These are phyloP conservation scores for Micronisus gabar DNA, from an alignment of 2,113 vertebrate species.

Conservation along the genomic window DNA sequence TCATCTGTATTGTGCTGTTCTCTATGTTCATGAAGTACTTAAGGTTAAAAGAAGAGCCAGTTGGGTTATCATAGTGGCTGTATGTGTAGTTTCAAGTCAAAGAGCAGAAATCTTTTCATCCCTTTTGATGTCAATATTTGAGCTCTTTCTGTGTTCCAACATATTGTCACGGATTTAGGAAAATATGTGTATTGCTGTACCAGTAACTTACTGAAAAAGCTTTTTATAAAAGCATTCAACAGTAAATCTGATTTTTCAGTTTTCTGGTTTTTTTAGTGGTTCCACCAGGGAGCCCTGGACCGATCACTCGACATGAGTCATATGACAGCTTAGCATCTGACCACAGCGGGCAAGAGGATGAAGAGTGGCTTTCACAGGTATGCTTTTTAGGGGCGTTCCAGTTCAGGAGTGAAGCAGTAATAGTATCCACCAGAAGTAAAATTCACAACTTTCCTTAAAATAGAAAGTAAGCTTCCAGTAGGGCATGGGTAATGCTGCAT, in stretches of 20 bases:
- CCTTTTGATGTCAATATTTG: not conserved
- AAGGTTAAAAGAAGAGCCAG: not conserved
- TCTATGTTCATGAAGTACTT: not conserved
- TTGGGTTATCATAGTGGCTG: not conserved
- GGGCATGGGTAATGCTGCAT: not conserved
- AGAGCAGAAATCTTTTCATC: not conserved
- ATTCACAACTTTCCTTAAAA: not conserved
- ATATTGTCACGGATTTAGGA: not conserved
- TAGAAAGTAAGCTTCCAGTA: not conserved
- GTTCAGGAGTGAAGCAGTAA: not conserved
- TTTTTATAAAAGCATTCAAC: not conserved
- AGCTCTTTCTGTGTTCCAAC: not conserved
- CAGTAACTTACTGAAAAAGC: not conserved
- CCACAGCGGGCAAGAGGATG: conserved; percentile 92
- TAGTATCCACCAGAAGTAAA: not conserved
- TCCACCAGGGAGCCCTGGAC: conserved; percentile 88
- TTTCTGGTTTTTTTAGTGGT: conserved; percentile 72
- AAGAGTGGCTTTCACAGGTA: conserved; percentile 99
- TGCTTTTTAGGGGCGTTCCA: rapidly evolving
- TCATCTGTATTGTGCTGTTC: not conserved
- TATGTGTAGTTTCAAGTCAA: not conserved
- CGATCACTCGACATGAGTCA: conserved; percentile 89
- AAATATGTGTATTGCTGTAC: not conserved
- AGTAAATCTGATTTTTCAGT: not conserved
- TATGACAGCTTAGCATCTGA: conserved; percentile 93